These are phyloP conservation scores for Nezara viridula DNA, from an alignment of 2,888 invertebrate genomes.

Conservation along the genomic window DNA sequence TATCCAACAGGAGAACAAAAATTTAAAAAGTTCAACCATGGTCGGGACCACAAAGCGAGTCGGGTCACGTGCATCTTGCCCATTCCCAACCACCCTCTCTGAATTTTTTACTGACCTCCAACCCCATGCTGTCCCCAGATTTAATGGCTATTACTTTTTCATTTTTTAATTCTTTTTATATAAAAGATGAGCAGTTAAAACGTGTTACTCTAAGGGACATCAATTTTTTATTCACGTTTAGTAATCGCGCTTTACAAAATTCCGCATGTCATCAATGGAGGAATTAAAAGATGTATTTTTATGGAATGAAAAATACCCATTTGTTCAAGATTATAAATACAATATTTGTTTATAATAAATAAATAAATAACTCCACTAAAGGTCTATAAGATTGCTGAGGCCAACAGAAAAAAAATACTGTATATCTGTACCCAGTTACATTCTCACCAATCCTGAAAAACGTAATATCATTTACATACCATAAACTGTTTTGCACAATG, in stretches of 20 bases:
- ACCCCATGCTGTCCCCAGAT: slow-evolving; percentile 5
- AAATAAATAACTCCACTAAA: too few species aligned
- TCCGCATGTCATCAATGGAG: background rate
- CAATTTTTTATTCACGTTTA: background rate
- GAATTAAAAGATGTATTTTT: too few species aligned
- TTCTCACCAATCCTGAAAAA: too few species aligned
- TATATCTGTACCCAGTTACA: too few species aligned
- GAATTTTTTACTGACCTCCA: slow-evolving; percentile 29
- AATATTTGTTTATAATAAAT: too few species aligned
- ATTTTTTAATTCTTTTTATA: background rate
- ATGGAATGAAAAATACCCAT: too few species aligned
- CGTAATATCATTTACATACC: too few species aligned
- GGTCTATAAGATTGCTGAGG: too few species aligned
- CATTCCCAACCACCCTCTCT: slow-evolving; percentile 4
- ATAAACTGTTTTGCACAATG: too few species aligned
- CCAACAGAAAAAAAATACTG: too few species aligned
- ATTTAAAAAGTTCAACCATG: slow-evolving; percentile 4
- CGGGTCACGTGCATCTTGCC: background rate
- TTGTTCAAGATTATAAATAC: too few species aligned
- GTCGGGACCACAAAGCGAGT: background rate
- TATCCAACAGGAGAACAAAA: background rate
- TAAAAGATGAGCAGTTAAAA: background rate
- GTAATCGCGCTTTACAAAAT: background rate
- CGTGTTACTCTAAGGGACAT: background rate
- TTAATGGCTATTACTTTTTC: slow-evolving; percentile 36